These are phyloP conservation scores for Amphiprion clarkii DNA, from an alignment of 2,797 vertebrate genomes.

Conservation along the genomic window DNA sequence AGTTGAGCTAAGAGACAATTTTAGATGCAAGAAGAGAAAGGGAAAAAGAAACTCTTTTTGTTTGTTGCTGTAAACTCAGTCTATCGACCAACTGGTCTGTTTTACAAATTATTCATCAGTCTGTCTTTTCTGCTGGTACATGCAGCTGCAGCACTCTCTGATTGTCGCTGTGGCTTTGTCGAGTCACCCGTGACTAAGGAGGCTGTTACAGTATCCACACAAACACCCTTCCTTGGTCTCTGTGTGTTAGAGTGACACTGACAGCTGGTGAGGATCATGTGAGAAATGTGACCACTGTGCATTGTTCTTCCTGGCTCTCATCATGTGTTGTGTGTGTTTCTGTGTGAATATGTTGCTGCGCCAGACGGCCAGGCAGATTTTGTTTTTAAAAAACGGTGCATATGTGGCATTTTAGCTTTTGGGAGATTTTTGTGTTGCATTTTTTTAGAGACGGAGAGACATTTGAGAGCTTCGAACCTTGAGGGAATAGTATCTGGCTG, in stretches of 20 bases:
- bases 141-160: slow-evolving; percentile 60
- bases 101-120: neutral
- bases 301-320: slow-evolving; percentile 68
- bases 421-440: slow-evolving; percentile 12
- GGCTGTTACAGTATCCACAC: slow-evolving; percentile 68
- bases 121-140: slow-evolving; percentile 13
- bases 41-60: neutral
- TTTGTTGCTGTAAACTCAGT: neutral
- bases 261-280: slow-evolving; percentile 79
- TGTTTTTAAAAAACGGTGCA: slow-evolving; percentile 19
- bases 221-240: slow-evolving; percentile 29
- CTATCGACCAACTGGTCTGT: neutral
- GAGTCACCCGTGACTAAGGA: slow-evolving; percentile 71
- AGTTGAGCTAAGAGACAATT: neutral
- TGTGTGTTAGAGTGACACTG: slow-evolving; percentile 70
- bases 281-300: slow-evolving; percentile 75
- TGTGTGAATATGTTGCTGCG: slow-evolving; percentile 38
- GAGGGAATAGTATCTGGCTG: slow-evolving; percentile 42
- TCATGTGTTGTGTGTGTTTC: slow-evolving; percentile 48
- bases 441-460: slow-evolving; percentile 27
- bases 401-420: slow-evolving; percentile 29
- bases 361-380: slow-evolving; percentile 48
- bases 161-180: slow-evolving; percentile 65
- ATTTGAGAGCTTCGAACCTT: slow-evolving; percentile 42
- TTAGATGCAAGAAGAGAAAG: slow-evolving; percentile 5